phyloP scores from a whole-genome alignment of 2,888 invertebrate species.

The Argyra leucocephala region DNA sequence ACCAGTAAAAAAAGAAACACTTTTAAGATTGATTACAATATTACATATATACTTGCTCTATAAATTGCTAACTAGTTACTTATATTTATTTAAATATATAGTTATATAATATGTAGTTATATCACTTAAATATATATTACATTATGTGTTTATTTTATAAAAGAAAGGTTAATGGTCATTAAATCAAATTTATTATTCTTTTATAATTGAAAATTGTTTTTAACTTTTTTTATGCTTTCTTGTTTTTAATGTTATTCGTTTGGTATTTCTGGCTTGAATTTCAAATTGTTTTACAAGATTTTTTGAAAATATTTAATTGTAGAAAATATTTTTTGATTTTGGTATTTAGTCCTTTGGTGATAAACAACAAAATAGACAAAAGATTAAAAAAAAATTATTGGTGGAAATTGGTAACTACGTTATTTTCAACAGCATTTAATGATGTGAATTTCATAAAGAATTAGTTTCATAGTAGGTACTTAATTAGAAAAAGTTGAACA shows the following conservation, averaged over 20 bases:
- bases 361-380: not conserved
- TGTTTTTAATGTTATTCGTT: not conserved
- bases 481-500: no score
- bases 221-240: not conserved
- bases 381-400: no score
- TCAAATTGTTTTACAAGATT: not conserved
- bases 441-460: no score
- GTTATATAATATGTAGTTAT: no score
- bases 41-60: not conserved
- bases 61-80: not conserved
- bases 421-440: no score
- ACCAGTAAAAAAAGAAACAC: not conserved
- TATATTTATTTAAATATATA: not conserved
- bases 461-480: no score
- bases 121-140: no score
- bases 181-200: slow-evolving; percentile 3
- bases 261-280: not conserved
- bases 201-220: not conserved
- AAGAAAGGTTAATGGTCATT: not conserved
- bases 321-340: not conserved
- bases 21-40: not conserved
- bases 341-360: not conserved
- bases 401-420: no score
- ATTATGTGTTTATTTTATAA: not conserved
- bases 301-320: not conserved